phyloP scores from a whole-genome alignment of 2,113 vertebrate species.

The Thymallus thymallus region DNA sequence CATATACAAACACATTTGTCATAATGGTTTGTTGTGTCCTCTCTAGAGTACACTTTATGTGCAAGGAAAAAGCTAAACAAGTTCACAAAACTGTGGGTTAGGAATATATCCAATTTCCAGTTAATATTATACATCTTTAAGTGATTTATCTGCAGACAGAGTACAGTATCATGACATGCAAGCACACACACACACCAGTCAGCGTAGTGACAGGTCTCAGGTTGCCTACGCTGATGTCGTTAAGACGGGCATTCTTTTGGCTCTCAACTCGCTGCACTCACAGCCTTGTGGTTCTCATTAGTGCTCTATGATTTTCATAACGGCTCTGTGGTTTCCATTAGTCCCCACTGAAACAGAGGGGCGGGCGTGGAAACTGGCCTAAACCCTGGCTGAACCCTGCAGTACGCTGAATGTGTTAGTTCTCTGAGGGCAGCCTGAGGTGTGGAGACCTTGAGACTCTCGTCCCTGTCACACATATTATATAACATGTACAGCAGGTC shows the following conservation, averaged over 20 bases:
- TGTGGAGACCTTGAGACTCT: constrained; percentile 12
- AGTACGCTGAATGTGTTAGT: not conserved
- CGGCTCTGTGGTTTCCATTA: constrained; percentile 67
- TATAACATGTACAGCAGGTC: not conserved
- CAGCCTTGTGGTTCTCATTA: constrained; percentile 44
- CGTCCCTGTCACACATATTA: not conserved
- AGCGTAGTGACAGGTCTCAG: constrained; percentile 52
- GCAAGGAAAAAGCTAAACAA: too few species aligned
- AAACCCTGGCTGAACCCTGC: constrained; percentile 62
- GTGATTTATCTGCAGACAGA: too few species aligned
- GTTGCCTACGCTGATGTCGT: constrained; percentile 53
- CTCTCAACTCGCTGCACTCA: constrained; percentile 25
- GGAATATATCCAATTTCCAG: too few species aligned
- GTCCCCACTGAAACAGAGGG: constrained; percentile 37
- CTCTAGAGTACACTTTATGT: too few species aligned
- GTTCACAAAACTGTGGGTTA: too few species aligned
- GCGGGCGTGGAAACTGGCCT: constrained; percentile 51
- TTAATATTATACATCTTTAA: too few species aligned
- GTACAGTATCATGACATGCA: too few species aligned
- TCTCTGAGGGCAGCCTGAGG: constrained; percentile 6
- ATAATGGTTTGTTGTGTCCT: not conserved
- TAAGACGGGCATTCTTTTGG: constrained; percentile 62
- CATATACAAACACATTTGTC: constrained; percentile 1
- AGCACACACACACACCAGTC: too few species aligned
- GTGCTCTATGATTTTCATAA: constrained; percentile 69